phyloP scores from a whole-genome alignment of 2,113 vertebrate genomes.

The Elanoides forficatus region DNA sequence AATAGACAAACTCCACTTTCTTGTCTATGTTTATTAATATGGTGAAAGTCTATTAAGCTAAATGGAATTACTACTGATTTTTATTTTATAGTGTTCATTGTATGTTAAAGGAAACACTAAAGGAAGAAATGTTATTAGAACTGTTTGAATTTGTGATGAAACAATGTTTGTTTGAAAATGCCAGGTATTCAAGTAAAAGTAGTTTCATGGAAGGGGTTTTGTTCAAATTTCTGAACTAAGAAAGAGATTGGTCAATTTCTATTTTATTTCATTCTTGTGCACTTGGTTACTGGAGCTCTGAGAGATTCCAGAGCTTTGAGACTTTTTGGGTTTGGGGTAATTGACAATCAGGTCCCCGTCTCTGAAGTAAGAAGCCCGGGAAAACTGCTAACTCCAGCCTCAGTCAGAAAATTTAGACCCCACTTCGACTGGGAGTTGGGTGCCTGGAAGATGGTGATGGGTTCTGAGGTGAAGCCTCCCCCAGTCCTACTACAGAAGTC shows the following conservation, averaged over 20 bases:
- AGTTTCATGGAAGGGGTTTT: background rate
- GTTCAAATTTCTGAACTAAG: background rate
- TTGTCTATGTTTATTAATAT: background rate
- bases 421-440: accelerated
- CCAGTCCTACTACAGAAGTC: background rate
- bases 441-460: background rate
- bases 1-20: background rate
- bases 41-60: background rate
- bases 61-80: background rate
- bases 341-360: background rate
- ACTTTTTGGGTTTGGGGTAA: background rate
- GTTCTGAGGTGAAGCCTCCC: background rate
- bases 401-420: background rate
- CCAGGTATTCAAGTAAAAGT: background rate
- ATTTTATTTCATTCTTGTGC: background rate
- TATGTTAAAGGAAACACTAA: background rate
- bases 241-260: background rate
- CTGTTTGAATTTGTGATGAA: background rate
- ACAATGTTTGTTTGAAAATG: background rate
- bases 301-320: background rate
- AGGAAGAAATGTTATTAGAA: background rate
- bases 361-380: background rate
- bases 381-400: background rate
- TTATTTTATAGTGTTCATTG: background rate
- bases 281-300: background rate